Evolutionary conservation across 2,113 vertebrate genomes (phyloP).

Genomic region (Tragelaphus imberbis): DNA sequence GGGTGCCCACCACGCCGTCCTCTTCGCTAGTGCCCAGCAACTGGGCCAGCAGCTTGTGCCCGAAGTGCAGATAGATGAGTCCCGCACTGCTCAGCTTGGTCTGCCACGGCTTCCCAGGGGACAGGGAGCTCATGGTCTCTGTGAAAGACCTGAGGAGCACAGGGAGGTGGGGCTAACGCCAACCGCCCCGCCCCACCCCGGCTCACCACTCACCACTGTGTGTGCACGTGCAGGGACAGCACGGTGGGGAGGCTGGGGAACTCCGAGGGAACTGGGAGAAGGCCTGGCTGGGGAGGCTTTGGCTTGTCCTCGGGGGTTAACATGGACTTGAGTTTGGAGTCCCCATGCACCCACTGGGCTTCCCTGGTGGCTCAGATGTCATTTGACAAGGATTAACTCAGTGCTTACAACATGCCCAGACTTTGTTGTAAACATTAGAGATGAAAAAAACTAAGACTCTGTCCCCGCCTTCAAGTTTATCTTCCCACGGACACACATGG

Average conservation of each 20-base stretch:
- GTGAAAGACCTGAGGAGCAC: conserved; percentile 83
- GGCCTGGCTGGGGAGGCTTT: neutral
- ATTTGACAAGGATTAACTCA: neutral
- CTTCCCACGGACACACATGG: neutral
- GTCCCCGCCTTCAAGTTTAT: neutral
- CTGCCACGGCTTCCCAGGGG: conserved; percentile 89
- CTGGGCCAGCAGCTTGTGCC: conserved; percentile 83
- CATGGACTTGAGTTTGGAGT: neutral
- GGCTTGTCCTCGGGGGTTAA: neutral
- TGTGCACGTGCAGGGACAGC: accelerated
- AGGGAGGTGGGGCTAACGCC: neutral
- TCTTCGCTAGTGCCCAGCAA: conserved; percentile 82
- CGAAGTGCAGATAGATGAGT: conserved; percentile 92
- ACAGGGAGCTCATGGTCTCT: conserved; percentile 87
- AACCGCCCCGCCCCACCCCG: accelerated
- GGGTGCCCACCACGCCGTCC: conserved; percentile 78
- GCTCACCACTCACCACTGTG: neutral
- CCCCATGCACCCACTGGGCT: neutral
- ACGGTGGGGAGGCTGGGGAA: neutral
- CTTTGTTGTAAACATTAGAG: neutral
- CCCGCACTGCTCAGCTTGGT: conserved; percentile 97
- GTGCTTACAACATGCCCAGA: neutral
- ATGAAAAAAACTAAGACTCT: neutral
- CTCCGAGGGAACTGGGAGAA: neutral
- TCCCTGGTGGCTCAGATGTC: neutral